Base-by-base conservation (phyloP, 2,113 vertebrate species). In the Poeciliopsis retropinna region DNA sequence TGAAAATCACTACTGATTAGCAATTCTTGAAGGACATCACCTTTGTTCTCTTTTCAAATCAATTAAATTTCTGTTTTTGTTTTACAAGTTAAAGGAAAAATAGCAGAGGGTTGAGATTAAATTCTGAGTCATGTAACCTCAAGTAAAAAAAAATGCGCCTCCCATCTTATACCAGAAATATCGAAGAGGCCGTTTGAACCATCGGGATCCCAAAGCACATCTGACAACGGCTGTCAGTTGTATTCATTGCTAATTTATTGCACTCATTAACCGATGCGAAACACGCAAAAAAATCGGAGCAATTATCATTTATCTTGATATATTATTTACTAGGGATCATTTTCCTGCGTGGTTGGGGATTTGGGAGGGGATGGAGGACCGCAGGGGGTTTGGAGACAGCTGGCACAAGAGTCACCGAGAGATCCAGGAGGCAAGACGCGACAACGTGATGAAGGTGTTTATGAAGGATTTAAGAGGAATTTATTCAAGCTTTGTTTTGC, bases 231-330 rank as follows among this genome's bases (percentile, higher is more conserved):
- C 94, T 95, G 96, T 96, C 96, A 96, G 95, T 92, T 93, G 93
- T 91, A 93, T 96, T 97, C 96, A 96, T 96, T 95, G 96, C 95
- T 98, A 97, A 98, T 98, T 98, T 96, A 99, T 96, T 95, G 95
- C 90, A 85, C 96, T 99, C 97, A 98, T 99, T 98, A 98, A 95
- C 94, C 95, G 94, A 95, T 92, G 95, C 89, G 95, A 83, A 91
- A 83, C 80, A 80, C 81, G 78, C 32, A 41, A 41, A 95, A 32
- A 97, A 98, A 97, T 94, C 87, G 83, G 94, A 95, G 95, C 95
- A 97, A 97, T 98, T 97, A 98, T 97, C 96, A 97, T 99, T 98
- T 97, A 97, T 99, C 97, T 97, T 98, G 95, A 98, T 99, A 97
- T 97, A 98, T 98, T 98, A 98, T 99, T 99, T 97, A 99, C 95